Evolutionary conservation across 2,113 vertebrate genomes (phyloP).

Genomic region (Tetrao urogallus): DNA sequence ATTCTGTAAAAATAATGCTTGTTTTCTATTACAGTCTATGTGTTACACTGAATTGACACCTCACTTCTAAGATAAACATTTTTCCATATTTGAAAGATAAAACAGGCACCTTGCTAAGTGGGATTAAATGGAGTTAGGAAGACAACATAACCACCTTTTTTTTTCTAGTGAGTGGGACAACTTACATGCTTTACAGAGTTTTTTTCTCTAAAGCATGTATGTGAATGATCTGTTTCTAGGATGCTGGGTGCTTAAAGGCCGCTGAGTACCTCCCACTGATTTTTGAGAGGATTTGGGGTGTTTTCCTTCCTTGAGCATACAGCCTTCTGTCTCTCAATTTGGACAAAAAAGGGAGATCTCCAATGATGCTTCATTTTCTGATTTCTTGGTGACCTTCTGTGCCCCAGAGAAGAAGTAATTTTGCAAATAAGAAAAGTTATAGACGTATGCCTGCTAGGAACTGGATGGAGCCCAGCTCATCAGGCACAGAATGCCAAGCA

Average conservation of each 20-base stretch:
- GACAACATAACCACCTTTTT: neutral
- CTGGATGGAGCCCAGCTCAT: neutral
- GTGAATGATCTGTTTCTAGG: neutral
- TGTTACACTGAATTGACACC: neutral
- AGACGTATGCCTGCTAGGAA: neutral
- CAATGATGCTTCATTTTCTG: neutral
- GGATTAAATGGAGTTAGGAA: neutral
- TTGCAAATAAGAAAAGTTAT: neutral
- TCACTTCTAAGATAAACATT: neutral
- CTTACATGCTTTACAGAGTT: neutral
- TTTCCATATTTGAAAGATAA: neutral
- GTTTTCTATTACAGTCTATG: neutral
- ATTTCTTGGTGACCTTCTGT: neutral
- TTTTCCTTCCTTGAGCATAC: neutral
- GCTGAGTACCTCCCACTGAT: neutral
- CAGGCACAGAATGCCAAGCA: neutral
- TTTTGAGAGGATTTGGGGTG: neutral
- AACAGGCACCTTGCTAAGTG: neutral
- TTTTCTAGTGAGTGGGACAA: neutral
- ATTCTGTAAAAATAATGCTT: neutral
- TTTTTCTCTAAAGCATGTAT: neutral
- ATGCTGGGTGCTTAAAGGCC: neutral
- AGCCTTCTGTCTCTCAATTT: fast-evolving
- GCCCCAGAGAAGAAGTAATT: neutral
- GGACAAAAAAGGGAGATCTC: neutral